Percentiles rank a stretch among this genome's conserved stretches.
These are phyloP conservation scores for Drosophila greeni DNA, from an alignment of 2,888 invertebrate genomes.

Conservation along the genomic window DNA sequence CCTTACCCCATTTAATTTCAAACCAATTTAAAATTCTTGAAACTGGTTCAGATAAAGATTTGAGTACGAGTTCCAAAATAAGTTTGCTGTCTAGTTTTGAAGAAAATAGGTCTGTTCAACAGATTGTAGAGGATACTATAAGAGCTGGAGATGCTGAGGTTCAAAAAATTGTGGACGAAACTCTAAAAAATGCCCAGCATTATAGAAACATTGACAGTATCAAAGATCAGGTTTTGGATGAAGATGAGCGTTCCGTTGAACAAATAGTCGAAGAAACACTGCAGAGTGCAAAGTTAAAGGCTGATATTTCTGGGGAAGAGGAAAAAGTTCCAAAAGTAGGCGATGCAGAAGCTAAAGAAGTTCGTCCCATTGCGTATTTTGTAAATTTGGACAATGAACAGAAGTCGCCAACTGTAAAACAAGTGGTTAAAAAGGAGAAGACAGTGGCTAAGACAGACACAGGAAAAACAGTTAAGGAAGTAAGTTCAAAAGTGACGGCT, in stretches of 20 bases:
- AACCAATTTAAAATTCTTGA: background rate
- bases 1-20: background rate
- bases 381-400: constrained; percentile 60
- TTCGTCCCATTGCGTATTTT: constrained; percentile 65
- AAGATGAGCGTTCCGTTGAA: constrained; percentile 47
- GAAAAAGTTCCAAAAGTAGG: background rate
- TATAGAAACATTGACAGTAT: constrained; percentile 14
- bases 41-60: constrained; percentile 5
- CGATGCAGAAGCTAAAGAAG: constrained; percentile 39
- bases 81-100: constrained; percentile 6
- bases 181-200: constrained; percentile 48
- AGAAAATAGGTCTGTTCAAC: constrained; percentile 58
- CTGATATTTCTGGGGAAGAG: background rate
- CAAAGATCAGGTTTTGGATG: background rate
- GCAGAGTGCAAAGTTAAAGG: constrained; percentile 35
- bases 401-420: constrained; percentile 29
- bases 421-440: constrained; percentile 13
- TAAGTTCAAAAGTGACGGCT: constrained; percentile 6
- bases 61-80: constrained; percentile 1
- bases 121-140: constrained; percentile 63
- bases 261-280: constrained; percentile 62
- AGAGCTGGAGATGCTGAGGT: constrained; percentile 63
- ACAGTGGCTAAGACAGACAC: constrained; percentile 2
- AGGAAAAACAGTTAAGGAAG: constrained; percentile 5
- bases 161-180: constrained; percentile 58